A percentile compares a stretch with the other conserved stretches of the same genome.
Conservation (phyloP, 64 coral and sea anemone genomes). For the Acropora yongei region DNA sequence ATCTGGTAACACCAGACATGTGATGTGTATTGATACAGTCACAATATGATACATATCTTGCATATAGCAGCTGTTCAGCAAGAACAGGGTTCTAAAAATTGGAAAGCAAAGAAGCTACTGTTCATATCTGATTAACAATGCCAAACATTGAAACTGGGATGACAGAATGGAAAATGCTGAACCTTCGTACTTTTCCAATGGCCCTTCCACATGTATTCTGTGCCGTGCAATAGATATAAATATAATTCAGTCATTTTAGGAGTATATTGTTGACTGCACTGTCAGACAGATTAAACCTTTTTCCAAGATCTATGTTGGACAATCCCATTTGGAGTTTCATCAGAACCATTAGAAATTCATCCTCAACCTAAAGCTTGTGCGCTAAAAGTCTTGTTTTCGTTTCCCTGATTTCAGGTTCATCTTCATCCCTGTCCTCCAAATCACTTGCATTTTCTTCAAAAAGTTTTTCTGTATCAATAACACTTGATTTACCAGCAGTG, state of each 20-base stretch:
- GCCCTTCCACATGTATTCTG: too few species aligned
- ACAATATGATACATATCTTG: too few species aligned
- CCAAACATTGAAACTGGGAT: too few species aligned
- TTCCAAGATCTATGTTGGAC: constrained; percentile 48
- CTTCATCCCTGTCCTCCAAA: neutral
- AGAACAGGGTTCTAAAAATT: too few species aligned
- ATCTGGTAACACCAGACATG: too few species aligned
- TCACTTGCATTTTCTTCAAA: neutral
- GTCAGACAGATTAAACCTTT: constrained; percentile 60
- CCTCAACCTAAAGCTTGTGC: constrained; percentile 4
- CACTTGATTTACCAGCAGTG: neutral
- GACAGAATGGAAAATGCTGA: too few species aligned
- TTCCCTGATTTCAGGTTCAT: neutral
- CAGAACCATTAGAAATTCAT: constrained; percentile 20
- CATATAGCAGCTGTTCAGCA: too few species aligned
- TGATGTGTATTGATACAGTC: too few species aligned
- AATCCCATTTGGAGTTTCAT: constrained; percentile 70
- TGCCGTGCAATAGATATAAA: neutral
- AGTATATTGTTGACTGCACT: constrained; percentile 49
- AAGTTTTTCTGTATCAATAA: too few species aligned
- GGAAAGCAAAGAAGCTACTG: too few species aligned
- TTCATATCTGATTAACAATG: too few species aligned
- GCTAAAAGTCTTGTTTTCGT: neutral
- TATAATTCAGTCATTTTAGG: constrained; percentile 65
- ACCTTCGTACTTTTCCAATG: constrained; percentile 62